Conservation (phyloP, 1,140 invertebrate genomes). For the Chrysoperla carnea region DNA sequence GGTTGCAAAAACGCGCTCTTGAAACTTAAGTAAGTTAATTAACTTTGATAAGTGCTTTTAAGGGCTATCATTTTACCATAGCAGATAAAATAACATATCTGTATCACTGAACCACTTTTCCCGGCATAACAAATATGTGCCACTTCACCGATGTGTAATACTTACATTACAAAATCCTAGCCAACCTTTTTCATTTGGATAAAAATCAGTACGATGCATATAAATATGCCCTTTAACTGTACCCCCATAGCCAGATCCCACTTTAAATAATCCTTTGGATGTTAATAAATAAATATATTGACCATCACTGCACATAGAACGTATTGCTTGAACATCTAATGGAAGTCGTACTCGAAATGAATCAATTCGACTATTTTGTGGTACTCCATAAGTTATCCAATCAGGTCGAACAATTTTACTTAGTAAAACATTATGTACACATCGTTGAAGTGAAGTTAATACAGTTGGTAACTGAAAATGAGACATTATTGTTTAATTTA, state of each 20-base stretch:
- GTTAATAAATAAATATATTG: constrained; percentile 71
- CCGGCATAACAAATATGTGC: no score
- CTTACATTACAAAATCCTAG: constrained; percentile 68
- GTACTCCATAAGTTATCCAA: constrained; percentile 77
- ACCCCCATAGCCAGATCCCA: constrained; percentile 82
- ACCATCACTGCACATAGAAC: constrained; percentile 70
- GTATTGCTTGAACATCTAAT: constrained; percentile 23
- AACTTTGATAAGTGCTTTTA: no score
- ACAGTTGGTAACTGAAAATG: constrained; percentile 56
- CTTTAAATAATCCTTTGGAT: constrained; percentile 64
- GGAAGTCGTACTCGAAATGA: constrained; percentile 40
- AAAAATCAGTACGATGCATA: constrained; percentile 61
- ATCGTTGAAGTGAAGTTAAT: constrained; percentile 69
- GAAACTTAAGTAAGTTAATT: no score
- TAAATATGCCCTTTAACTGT: constrained; percentile 79
- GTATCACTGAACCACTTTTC: no score
- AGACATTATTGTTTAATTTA: no score
- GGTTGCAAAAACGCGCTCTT: no score
- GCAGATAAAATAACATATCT: no score
- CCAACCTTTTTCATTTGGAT: constrained; percentile 60
- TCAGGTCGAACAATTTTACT: constrained; percentile 69
- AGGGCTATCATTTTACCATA: no score
- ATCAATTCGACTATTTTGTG: constrained; percentile 53
- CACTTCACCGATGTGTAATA: constrained; percentile 10
- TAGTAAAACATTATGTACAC: constrained; percentile 72